Evolutionary conservation across 2,113 vertebrate genomes (phyloP).

Genomic region (Silurus glanis): DNA sequence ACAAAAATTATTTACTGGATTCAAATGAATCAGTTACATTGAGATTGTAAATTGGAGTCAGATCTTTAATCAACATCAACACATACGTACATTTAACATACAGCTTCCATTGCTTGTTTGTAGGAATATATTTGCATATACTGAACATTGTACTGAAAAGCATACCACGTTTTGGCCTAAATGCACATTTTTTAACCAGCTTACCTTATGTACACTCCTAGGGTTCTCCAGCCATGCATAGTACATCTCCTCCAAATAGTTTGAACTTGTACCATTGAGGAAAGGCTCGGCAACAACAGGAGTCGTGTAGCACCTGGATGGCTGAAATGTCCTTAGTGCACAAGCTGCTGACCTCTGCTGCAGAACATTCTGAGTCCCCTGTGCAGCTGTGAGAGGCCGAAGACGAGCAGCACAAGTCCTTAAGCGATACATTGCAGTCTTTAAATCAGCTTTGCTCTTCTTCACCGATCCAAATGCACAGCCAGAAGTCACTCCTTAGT

Average conservation of each 20-base stretch:
- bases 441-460: slow-evolving; percentile 46
- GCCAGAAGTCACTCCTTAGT: not conserved
- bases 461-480: slow-evolving; percentile 36
- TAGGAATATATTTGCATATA: not conserved
- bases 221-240: slow-evolving; percentile 93
- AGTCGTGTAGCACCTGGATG: slow-evolving; percentile 72
- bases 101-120: not conserved
- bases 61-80: no score
- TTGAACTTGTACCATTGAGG: slow-evolving; percentile 89
- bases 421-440: slow-evolving; percentile 85
- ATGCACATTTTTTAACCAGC: slow-evolving; percentile 20
- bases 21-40: not conserved
- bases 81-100: not conserved
- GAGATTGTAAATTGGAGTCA: not conserved
- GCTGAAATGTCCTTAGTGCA: slow-evolving; percentile 79
- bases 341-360: slow-evolving; percentile 66
- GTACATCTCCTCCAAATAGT: slow-evolving; percentile 98
- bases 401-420: slow-evolving; percentile 85
- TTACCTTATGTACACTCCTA: slow-evolving; percentile 95
- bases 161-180: not conserved
- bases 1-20: no score
- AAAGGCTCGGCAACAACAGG: slow-evolving; percentile 85
- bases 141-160: not conserved
- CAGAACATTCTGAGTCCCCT: slow-evolving; percentile 75
- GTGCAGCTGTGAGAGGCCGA: slow-evolving; percentile 79